These are phyloP conservation scores for Molossus alvarezi DNA, from an alignment of 2,797 vertebrate genomes.

Conservation along the genomic window DNA sequence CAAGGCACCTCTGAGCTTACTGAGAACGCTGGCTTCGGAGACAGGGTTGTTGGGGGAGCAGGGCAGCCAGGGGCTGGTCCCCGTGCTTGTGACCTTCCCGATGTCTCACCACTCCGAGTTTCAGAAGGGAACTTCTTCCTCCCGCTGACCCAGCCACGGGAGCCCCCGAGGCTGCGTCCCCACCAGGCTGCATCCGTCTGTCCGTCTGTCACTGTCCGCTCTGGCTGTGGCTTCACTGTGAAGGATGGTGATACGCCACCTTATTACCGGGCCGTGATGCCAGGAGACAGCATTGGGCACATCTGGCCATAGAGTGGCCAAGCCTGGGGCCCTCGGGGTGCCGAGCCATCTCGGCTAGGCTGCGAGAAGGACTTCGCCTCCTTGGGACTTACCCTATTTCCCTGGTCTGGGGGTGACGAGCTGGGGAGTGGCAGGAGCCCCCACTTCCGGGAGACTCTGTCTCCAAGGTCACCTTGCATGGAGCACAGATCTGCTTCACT, in stretches of 20 bases:
- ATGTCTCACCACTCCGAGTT: not conserved
- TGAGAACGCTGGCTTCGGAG: not conserved
- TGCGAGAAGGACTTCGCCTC: not conserved
- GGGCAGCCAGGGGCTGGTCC: accelerated
- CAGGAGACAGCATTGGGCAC: not conserved
- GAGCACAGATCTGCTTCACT: accelerated
- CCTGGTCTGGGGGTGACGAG: not conserved
- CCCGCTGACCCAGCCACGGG: not conserved
- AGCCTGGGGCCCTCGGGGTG: not conserved
- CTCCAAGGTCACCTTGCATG: not conserved
- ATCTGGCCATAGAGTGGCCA: not conserved
- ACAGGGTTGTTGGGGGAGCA: not conserved
- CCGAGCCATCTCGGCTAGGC: not conserved
- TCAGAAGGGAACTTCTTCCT: not conserved
- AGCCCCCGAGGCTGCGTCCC: not conserved
- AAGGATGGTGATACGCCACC: not conserved
- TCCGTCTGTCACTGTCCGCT: not conserved
- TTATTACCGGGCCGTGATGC: not conserved
- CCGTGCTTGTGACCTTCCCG: too few species aligned
- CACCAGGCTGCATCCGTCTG: not conserved
- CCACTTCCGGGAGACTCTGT: not conserved
- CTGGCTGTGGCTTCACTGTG: not conserved
- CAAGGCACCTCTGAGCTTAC: not conserved
- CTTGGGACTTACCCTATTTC: not conserved
- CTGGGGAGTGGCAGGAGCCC: not conserved